Conservation (phyloP, 2,888 invertebrate species). For the Lottia scabra region DNA sequence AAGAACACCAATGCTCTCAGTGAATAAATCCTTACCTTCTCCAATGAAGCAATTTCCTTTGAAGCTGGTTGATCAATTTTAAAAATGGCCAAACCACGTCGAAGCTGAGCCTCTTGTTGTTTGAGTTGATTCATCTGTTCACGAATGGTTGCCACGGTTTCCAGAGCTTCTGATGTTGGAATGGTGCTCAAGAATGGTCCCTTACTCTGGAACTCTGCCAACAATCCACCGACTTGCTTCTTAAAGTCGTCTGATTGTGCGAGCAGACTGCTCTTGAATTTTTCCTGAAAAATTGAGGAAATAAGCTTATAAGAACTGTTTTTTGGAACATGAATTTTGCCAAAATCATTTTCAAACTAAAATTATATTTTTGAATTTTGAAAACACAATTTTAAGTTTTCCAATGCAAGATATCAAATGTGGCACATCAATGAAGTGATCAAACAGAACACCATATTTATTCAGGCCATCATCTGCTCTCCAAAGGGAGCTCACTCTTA, state of each 20-base stretch:
- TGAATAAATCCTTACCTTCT: conserved; percentile 55
- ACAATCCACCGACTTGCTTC: conserved; percentile 77
- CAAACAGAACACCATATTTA: no score
- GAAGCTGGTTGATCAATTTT: conserved; percentile 80
- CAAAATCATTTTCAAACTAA: no score
- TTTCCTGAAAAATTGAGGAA: conserved; percentile 57
- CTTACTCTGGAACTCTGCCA: conserved; percentile 78
- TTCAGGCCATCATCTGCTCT: no score
- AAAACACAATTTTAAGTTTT: no score
- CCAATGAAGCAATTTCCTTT: conserved; percentile 66
- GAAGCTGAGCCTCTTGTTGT: conserved; percentile 76
- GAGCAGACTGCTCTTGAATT: conserved; percentile 76
- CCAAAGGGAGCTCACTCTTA: no score
- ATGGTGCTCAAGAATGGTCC: conserved; percentile 69
- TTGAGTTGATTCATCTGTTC: conserved; percentile 71
- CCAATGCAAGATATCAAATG: no score
- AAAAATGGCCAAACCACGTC: conserved; percentile 79
- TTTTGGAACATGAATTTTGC: no score
- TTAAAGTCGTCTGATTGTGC: conserved; percentile 80
- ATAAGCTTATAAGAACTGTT: background rate
- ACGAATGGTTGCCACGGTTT: conserved; percentile 56
- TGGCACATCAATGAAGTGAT: no score
- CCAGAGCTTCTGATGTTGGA: conserved; percentile 62
- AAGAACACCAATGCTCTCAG: no score
- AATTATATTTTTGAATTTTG: no score